Evolutionary conservation across 2,113 vertebrate species (phyloP).

Genomic region (Tragelaphus buxtoni): DNA sequence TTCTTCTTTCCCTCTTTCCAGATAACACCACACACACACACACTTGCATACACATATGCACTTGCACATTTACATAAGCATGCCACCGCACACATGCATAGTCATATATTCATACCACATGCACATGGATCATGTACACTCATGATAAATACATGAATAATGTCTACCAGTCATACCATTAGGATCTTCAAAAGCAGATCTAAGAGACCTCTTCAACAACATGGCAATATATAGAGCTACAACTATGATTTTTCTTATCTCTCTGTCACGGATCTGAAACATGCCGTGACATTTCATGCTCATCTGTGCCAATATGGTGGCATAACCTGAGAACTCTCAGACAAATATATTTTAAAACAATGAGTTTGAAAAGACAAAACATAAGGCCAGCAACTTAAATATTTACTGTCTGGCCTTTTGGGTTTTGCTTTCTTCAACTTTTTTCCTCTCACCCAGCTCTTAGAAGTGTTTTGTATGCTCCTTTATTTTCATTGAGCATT

Average conservation of each 20-base stretch:
- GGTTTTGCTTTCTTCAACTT: not conserved
- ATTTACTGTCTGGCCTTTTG: not conserved
- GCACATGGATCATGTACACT: not conserved
- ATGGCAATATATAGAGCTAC: not conserved
- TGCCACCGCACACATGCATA: not conserved
- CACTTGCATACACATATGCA: not conserved
- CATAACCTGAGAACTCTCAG: not conserved
- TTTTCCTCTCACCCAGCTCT: not conserved
- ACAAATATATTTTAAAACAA: not conserved
- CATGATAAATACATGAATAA: constrained; percentile 41
- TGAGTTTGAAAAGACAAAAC: not conserved
- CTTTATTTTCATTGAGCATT: constrained; percentile 19
- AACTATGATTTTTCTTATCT: not conserved
- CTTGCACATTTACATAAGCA: not conserved
- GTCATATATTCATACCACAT: not conserved
- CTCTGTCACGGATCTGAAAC: not conserved
- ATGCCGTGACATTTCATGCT: not conserved
- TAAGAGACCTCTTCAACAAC: not conserved
- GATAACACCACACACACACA: not conserved
- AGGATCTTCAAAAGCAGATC: not conserved
- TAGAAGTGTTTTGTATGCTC: not conserved
- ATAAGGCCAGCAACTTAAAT: not conserved
- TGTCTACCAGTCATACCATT: not conserved
- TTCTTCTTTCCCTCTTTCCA: not conserved
- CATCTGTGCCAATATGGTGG: not conserved